phyloP scores from a whole-genome alignment of 2,113 vertebrate genomes.

The Pleuronectes platessa region DNA sequence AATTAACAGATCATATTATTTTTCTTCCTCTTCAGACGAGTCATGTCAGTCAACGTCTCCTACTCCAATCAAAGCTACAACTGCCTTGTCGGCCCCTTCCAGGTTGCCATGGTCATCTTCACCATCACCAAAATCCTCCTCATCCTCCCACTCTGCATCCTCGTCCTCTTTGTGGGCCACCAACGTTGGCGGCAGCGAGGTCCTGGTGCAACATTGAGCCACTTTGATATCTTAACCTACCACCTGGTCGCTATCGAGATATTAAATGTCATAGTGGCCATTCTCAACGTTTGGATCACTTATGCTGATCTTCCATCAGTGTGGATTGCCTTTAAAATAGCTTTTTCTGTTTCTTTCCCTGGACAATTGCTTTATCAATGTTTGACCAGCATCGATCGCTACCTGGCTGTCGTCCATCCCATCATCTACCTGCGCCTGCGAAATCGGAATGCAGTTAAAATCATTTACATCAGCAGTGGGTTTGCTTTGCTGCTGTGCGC shows the following conservation, averaged over 20 bases:
- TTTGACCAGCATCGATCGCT: conserved; percentile 32
- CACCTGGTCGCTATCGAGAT: conserved; percentile 39
- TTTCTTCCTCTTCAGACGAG: background rate
- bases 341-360: background rate
- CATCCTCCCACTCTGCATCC: no score
- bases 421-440: conserved; percentile 15
- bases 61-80: no score
- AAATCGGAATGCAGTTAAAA: background rate
- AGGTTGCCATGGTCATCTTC: no score
- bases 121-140: no score
- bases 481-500: conserved; percentile 7
- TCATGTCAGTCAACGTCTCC: background rate
- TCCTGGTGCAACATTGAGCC: no score
- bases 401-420: conserved; percentile 37
- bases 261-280: no score
- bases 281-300: accelerated
- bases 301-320: no score
- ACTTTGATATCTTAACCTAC: conserved; percentile 37
- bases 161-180: no score
- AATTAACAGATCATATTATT: no score
- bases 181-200: no score
- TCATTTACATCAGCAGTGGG: background rate
- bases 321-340: accelerated
- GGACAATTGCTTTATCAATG: background rate
- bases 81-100: no score